Evolutionary conservation across 2,113 vertebrate genomes (phyloP).

Genomic region (Azemiops feae): DNA sequence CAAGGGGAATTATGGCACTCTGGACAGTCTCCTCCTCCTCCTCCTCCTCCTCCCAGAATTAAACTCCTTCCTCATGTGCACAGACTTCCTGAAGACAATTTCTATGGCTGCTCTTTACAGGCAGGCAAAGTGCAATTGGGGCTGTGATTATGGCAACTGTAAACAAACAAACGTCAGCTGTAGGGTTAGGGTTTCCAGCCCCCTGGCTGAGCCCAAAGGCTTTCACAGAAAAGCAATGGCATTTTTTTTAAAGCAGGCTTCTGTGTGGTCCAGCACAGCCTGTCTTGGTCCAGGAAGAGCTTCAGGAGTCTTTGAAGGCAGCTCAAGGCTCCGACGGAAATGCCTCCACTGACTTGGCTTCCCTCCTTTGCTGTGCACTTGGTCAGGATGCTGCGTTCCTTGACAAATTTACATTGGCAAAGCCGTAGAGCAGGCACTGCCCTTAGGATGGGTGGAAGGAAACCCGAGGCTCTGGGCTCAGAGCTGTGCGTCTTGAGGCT

Average conservation of each 20-base stretch:
- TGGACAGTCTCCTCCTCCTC: constrained; percentile 67
- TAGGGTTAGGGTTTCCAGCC: background rate
- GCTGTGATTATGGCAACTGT: constrained; percentile 53
- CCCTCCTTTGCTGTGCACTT: background rate
- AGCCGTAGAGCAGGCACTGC: background rate
- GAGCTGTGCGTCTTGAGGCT: background rate
- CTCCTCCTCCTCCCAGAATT: constrained; percentile 74
- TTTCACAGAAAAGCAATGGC: background rate
- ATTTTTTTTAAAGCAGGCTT: background rate
- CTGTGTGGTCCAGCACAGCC: background rate
- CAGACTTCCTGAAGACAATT: constrained; percentile 67
- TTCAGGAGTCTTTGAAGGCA: background rate
- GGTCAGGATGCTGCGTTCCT: background rate
- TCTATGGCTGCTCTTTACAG: constrained; percentile 54
- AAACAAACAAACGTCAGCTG: constrained; percentile 58
- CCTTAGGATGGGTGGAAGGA: background rate
- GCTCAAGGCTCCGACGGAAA: background rate
- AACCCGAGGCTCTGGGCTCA: background rate
- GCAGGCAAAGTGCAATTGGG: constrained; percentile 12
- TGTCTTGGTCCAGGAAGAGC: background rate
- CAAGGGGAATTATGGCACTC: constrained; percentile 75
- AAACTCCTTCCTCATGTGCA: constrained; percentile 69
- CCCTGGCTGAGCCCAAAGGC: background rate
- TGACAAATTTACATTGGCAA: background rate
- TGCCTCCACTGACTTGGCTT: background rate